phyloP scores from a whole-genome alignment of 1,140 invertebrate species.

The Drosophila bocqueti region DNA sequence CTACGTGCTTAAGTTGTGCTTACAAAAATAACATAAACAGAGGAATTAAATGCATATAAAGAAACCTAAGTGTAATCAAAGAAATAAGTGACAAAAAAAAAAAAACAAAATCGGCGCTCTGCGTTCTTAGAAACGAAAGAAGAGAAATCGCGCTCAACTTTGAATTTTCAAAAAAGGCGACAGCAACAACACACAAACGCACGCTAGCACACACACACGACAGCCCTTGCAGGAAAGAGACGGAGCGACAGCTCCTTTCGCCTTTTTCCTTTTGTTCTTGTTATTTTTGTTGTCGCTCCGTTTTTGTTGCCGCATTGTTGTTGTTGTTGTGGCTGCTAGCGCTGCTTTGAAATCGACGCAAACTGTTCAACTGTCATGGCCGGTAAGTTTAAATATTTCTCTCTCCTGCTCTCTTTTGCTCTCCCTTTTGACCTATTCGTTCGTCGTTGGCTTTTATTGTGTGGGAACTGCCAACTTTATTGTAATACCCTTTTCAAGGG shows the following conservation, averaged over 20 bases:
- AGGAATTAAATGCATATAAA: slow-evolving; percentile 30
- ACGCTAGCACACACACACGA: slow-evolving; percentile 34
- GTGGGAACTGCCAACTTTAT: slow-evolving; percentile 30
- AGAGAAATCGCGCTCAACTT: slow-evolving; percentile 60
- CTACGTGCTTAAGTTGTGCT: slow-evolving; percentile 80
- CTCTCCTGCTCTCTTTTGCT: slow-evolving; percentile 5
- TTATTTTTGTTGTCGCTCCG: slow-evolving; percentile 58
- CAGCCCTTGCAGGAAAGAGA: slow-evolving; percentile 36
- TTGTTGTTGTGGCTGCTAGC: slow-evolving; percentile 49
- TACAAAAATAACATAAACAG: slow-evolving; percentile 40
- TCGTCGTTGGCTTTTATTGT: slow-evolving; percentile 30
- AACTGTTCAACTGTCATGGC: slow-evolving; percentile 85
- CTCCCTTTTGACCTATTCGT: slow-evolving; percentile 24
- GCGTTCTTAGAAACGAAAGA: slow-evolving; percentile 29
- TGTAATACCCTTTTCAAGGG: slow-evolving; percentile 16
- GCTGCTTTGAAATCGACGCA: slow-evolving; percentile 70
- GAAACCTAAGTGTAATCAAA: slow-evolving; percentile 63
- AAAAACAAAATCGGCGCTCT: slow-evolving; percentile 54
- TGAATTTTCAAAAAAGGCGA: slow-evolving; percentile 33
- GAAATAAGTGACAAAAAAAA: slow-evolving; percentile 39
- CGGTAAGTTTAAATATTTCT: slow-evolving; percentile 76
- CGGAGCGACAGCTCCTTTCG: slow-evolving; percentile 63
- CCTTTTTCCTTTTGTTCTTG: slow-evolving; percentile 60
- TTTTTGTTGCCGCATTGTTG: slow-evolving; percentile 48
- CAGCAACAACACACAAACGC: slow-evolving; percentile 51